Conservation (phyloP, 2,797 vertebrate species). For the Enteromius paludinosus region DNA sequence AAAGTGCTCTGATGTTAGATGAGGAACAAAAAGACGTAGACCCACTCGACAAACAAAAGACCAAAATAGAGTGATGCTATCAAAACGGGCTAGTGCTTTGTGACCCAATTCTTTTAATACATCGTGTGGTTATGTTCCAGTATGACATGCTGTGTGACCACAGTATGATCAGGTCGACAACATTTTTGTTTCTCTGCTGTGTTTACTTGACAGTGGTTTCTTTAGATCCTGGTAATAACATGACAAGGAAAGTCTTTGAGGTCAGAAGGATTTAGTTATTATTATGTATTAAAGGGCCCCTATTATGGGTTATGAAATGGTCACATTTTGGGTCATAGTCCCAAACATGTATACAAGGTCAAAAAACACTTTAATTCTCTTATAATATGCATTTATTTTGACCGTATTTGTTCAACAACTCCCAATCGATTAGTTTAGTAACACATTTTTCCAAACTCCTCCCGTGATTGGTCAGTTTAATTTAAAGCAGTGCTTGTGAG, state of each 20-base stretch:
- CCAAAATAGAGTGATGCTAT: constrained; percentile 52
- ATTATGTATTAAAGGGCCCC: background rate
- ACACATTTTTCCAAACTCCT: too few species aligned
- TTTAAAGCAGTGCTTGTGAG: too few species aligned
- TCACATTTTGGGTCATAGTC: too few species aligned
- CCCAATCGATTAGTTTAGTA: too few species aligned
- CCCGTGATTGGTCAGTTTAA: too few species aligned
- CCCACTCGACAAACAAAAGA: constrained; percentile 29
- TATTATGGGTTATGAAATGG: too few species aligned
- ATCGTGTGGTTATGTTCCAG: constrained; percentile 1
- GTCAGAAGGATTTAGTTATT: background rate
- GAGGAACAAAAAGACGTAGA: constrained; percentile 51
- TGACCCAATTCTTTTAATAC: background rate
- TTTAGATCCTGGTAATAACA: background rate
- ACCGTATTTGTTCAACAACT: too few species aligned
- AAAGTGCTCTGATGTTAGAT: constrained; percentile 45
- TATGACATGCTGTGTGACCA: background rate
- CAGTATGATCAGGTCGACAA: background rate
- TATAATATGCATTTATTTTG: too few species aligned
- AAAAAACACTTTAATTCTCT: too few species aligned
- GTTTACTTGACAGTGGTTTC: background rate
- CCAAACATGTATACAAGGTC: too few species aligned
- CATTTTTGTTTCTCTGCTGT: background rate
- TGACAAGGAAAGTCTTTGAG: background rate
- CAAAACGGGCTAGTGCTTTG: background rate